Conservation (phyloP, 2,113 vertebrate species). For the Gobiocypris rarus region DNA sequence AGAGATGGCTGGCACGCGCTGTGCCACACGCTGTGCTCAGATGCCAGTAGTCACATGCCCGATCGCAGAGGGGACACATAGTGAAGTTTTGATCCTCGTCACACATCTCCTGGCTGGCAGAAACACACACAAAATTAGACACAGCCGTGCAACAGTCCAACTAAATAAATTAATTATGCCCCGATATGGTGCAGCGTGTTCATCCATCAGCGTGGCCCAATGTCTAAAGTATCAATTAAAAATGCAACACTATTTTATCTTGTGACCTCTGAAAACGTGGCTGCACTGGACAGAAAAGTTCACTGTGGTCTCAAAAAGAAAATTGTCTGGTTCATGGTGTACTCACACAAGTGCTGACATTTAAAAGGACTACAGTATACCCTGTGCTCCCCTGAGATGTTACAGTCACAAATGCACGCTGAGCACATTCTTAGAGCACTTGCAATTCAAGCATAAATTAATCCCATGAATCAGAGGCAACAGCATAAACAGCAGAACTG, state of each 20-base stretch:
- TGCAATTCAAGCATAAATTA: slow-evolving; percentile 9
- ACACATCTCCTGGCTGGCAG: slow-evolving; percentile 91
- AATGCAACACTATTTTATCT: slow-evolving; percentile 19
- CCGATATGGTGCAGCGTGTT: slow-evolving; percentile 8
- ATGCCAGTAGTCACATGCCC: slow-evolving; percentile 93
- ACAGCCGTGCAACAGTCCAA: slow-evolving; percentile 22
- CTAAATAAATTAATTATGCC: not conserved
- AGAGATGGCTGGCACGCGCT: slow-evolving; percentile 91
- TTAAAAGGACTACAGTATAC: slow-evolving; percentile 21
- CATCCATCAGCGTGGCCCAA: not conserved
- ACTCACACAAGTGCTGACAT: not conserved
- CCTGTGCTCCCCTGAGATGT: not conserved
- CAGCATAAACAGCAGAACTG: not conserved
- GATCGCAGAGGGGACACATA: slow-evolving; percentile 98
- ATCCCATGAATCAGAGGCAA: not conserved
- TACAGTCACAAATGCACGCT: slow-evolving; percentile 1
- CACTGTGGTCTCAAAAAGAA: not conserved
- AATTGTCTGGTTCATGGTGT: not conserved
- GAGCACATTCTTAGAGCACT: not conserved
- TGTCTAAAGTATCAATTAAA: slow-evolving; percentile 32
- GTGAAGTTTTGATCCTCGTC: slow-evolving; percentile 88
- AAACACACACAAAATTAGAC: slow-evolving; percentile 39
- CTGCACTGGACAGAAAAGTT: not conserved
- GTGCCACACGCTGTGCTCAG: slow-evolving; percentile 92
- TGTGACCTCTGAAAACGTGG: not conserved